Percentiles rank a stretch among this genome's conserved stretches.
phyloP scores from a whole-genome alignment of 2,888 invertebrate species.

The Nomada fabriciana region DNA sequence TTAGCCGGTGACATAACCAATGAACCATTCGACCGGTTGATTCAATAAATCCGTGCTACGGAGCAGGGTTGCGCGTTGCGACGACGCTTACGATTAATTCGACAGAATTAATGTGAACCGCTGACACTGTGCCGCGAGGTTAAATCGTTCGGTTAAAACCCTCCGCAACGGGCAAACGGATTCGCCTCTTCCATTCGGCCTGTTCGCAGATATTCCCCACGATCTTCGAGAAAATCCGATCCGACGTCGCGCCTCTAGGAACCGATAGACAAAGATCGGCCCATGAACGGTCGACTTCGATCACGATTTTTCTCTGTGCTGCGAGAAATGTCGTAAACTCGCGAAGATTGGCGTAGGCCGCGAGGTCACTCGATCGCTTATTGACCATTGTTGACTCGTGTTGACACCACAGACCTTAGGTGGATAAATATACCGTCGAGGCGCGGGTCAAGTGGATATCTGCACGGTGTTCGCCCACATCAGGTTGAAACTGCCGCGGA shows the following conservation, averaged over 20 bases:
- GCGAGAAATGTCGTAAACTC: constrained; percentile 40
- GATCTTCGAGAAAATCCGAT: background rate
- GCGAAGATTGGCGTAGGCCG: constrained; percentile 79
- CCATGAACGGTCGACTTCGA: background rate
- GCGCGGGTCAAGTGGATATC: constrained; percentile 82
- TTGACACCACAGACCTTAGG: constrained; percentile 84
- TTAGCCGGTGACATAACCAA: constrained; percentile 76
- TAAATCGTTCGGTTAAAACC: constrained; percentile 69
- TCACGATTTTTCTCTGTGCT: constrained; percentile 22
- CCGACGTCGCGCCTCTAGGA: background rate
- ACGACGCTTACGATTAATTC: constrained; percentile 81
- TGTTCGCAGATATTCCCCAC: background rate
- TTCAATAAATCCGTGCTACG: constrained; percentile 83
- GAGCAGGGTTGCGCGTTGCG: constrained; percentile 78
- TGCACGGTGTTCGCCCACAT: constrained; percentile 80
- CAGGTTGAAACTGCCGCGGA: constrained; percentile 63
- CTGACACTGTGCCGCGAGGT: constrained; percentile 77
- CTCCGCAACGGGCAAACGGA: constrained; percentile 30
- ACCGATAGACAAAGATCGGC: background rate
- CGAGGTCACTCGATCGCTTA: constrained; percentile 82
- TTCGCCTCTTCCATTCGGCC: background rate
- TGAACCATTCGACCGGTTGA: constrained; percentile 82
- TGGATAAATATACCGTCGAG: constrained; percentile 81
- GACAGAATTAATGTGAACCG: constrained; percentile 83
- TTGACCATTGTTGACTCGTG: constrained; percentile 84